These are phyloP conservation scores for Chrysolina americana DNA, from an alignment of 2,888 invertebrate genomes.

Conservation along the genomic window DNA sequence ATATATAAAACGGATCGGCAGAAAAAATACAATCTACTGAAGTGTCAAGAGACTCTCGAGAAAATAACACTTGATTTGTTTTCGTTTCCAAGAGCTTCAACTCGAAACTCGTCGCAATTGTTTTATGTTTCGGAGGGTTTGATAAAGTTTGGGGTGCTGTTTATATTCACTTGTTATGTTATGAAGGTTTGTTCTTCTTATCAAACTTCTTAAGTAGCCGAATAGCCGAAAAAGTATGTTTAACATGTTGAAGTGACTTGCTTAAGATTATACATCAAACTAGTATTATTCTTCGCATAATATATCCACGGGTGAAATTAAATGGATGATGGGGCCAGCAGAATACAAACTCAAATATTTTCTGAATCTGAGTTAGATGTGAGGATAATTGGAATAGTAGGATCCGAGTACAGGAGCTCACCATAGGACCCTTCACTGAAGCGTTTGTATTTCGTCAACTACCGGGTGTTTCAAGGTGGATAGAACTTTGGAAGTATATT, in stretches of 20 bases:
- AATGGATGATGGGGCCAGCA: too few species aligned
- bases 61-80: constrained; percentile 7
- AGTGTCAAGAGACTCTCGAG: constrained; percentile 14
- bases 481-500: too few species aligned
- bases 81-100: constrained; percentile 5
- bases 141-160: background rate
- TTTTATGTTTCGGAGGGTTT: constrained; percentile 6
- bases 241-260: background rate
- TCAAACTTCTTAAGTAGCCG: constrained; percentile 18
- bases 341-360: too few species aligned
- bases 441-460: too few species aligned
- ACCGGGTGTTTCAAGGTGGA: too few species aligned
- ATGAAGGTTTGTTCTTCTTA: constrained; percentile 15
- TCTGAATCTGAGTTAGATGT: too few species aligned
- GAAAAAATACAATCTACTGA: constrained; percentile 9
- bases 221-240: background rate
- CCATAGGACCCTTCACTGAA: too few species aligned
- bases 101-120: constrained; percentile 16
- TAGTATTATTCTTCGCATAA: background rate
- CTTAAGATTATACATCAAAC: background rate
- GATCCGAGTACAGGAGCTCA: too few species aligned
- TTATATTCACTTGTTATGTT: background rate
- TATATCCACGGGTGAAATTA: too few species aligned
- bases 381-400: too few species aligned
- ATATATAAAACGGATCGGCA: background rate